Evolutionary conservation across 2,797 vertebrate genomes (phyloP).

Genomic region (Anisognathus igniventris): DNA sequence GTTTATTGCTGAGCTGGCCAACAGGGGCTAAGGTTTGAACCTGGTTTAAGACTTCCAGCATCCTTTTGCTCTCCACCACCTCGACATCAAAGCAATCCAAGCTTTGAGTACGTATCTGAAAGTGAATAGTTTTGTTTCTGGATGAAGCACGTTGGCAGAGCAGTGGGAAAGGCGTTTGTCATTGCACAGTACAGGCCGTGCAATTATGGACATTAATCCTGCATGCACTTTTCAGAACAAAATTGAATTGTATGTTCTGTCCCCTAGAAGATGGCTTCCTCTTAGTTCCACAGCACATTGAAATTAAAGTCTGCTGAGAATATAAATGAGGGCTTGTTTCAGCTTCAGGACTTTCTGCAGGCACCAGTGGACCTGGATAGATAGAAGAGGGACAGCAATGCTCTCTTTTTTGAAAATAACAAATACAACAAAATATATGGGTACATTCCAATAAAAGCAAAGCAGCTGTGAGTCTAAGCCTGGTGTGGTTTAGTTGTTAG

Average conservation of each 20-base stretch:
- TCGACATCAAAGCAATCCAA: neutral
- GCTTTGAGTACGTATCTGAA: neutral
- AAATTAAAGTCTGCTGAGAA: constrained; percentile 55
- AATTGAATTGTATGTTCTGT: constrained; percentile 64
- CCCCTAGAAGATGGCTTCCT: constrained; percentile 57
- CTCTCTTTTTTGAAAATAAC: neutral
- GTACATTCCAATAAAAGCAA: neutral
- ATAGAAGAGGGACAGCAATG: neutral
- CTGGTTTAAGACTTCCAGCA: neutral
- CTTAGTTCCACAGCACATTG: constrained; percentile 43
- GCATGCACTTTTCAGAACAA: constrained; percentile 28
- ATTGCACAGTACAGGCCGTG: neutral
- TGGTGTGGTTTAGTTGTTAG: neutral
- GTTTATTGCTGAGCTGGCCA: neutral
- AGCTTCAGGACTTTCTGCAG: constrained; percentile 29
- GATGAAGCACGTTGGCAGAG: constrained; percentile 26
- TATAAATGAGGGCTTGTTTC: constrained; percentile 53
- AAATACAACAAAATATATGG: neutral
- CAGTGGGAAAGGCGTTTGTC: constrained; percentile 16
- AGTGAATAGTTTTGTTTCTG: constrained; percentile 11
- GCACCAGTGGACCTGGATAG: neutral
- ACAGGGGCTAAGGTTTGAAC: neutral
- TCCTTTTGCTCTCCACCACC: neutral
- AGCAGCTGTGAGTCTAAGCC: neutral
- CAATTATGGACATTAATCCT: constrained; percentile 61